Base-by-base conservation (phyloP, 2,113 vertebrate species). In the Platysternon megacephalum region DNA sequence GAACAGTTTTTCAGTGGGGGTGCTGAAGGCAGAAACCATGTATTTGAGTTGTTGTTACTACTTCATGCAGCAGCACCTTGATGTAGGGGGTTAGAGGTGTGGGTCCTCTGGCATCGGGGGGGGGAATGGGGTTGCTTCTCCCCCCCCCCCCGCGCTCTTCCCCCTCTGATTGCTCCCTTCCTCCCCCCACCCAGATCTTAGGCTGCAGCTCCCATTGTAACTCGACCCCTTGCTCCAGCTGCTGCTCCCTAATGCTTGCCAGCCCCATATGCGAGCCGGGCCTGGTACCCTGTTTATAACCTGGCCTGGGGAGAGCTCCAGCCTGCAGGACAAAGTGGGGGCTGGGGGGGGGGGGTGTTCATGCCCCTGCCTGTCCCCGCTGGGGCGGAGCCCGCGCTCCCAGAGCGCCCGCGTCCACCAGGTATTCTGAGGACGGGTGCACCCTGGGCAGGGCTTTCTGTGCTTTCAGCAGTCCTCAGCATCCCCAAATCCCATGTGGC, bases 61-160 rank as follows among this genome's bases (percentile, higher is more conserved):
- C 51, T 52, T 52, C 19, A 21, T 21, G 51, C 51, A 17, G 51
- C 53, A 55, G 53, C 22, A 55, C 19, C 52, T 53, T 16, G 49
- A 49, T 19, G 17, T 19, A 19, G 17, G 51, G 51, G 51, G 51
- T 52, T 52, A 19, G 51, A 52, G 51, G 51, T 52, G 51, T 52
- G 51, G 51, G 51, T 19, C 51, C 16, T 19, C 51, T 52, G 51
- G 51, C 51, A 52, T 52, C 2, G 51, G 17, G 17, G 51, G 51
- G 16, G 17, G 17, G 7, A 52, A 52, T 52, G 51, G 51, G 51
- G 51, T 52, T 52, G 17, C 51, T 52, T 52, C 26, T 4, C 65
- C 35, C 16, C 6, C 14, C 6, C 14, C 6, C 5, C 61, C 17
- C 35, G 1, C 1, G 8, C 16, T n/a, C 35, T 21, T 21, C 65